Base-by-base conservation (phyloP, 2,113 vertebrate species). In the Conger conger region DNA sequence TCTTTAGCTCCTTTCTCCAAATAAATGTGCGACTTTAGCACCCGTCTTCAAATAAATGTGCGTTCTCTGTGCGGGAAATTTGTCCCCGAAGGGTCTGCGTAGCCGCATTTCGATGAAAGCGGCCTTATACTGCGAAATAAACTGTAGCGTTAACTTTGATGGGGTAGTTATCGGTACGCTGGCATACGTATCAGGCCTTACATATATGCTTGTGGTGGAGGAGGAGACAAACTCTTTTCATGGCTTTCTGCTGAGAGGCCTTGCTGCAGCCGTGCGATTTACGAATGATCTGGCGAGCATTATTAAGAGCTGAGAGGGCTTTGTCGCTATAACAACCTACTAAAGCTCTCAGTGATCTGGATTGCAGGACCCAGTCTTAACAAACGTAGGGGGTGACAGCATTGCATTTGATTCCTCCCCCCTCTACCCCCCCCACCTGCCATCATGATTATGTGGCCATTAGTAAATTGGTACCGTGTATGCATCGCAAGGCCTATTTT, bases 401-500 rank as follows among this genome's bases (percentile, higher is more conserved):
- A 86, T 89, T 86, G 86, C 83, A 85, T 90, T 87, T 91, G 89
- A 93, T 93, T 82, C 85, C 83, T 86, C 76, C 87, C 86, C 81
- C 13, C 18, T 15, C 54, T 15, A 4, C 57, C 57, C 57, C 57
- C 57, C 20, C 18, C 20, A 60, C 57, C 57, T 63, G 18, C 20
- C 57, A 30, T 57, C 83, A 88, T 89, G 90, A 91, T 94, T 94
- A 94, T 88, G 89, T 89, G 83, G 90, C 45, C 87, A 84, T 85
- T 90, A 91, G 90, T 89, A 86, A 90, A 89, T 87, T 85, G 76
- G 85, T 86, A 78, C 82, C 88, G 92, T 93, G 87, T 91, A 92
- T 92, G 91, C 89, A 91, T 94, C 93, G 90, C 85, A 82, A 90
- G 90, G 89, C 85, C 82, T 85, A 84, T 93, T 91, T 94, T 92